Base-by-base conservation (phyloP, 2,797 vertebrate species). In the Sebastes miniatus region DNA sequence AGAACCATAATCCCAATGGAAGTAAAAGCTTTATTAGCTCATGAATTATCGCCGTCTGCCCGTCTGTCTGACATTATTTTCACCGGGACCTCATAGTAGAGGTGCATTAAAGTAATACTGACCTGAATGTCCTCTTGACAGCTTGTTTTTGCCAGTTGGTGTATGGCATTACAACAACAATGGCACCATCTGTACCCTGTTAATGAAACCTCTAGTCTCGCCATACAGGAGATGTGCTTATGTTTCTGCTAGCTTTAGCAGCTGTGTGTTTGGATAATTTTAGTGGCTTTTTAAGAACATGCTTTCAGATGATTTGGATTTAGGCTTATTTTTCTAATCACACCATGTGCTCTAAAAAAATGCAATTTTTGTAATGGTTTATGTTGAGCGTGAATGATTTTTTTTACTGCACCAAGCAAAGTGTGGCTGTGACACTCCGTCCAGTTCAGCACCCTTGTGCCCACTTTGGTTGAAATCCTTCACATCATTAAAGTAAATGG, bases 1-100 rank as follows among this genome's bases (percentile, higher is more conserved):
- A 87, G 71, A 89, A 79, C 61, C 58, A 70, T 92, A 92, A 94
- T 94, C 92, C 90, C 77, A 76, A 10, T 82, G 83, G 82, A 85
- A 88, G 83, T 80, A 59, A 80, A 82, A 87, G 82, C 87, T 89
- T 94, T 91, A 93, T 93, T 93, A 93, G 92, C 92, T 91, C 71
- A 54, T 90, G 80, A 85, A 82, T 86, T 80, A 84, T 75, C 75
- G 76, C 81, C 34, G 77, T 72, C 58, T 58, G 71, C 43, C 54
- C 54, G 69, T 67, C 81, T 73, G 43, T 59, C 52, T 76, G 73
- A 71, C 80, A 77, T 80, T 65, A 74, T 73, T 78, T 85, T 71
- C 61, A 36, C 31, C 22, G 0, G 22, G 52, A 63, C 52, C 32
- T 79, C 16, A 27, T 27, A 13, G 36, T n/a, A 50, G 47, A 50